phyloP scores from a whole-genome alignment of 2,888 invertebrate species.

The Drepanosiphum platanoidis region DNA sequence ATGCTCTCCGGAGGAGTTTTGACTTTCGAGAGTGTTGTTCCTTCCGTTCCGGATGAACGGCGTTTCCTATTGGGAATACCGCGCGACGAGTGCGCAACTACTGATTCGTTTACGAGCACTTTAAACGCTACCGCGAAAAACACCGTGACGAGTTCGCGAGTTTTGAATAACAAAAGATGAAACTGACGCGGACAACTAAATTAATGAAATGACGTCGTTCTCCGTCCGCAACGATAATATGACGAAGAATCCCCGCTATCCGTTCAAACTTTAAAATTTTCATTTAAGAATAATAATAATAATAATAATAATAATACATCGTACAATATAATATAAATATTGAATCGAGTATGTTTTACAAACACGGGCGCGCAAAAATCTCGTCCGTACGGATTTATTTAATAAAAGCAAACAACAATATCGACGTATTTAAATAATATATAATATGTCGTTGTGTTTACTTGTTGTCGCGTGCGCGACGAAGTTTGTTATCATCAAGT shows the following conservation, averaged over 20 bases:
- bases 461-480: not conserved
- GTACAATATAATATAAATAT: no score
- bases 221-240: no score
- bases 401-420: not conserved
- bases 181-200: no score
- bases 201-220: not conserved
- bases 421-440: no score
- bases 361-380: not conserved
- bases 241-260: not conserved
- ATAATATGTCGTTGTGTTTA: not conserved
- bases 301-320: no score
- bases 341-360: no score
- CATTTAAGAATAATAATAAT: no score
- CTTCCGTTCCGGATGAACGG: not conserved
- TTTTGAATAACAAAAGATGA: not conserved
- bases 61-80: not conserved
- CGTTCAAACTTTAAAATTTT: not conserved
- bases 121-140: not conserved
- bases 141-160: constrained; percentile 14
- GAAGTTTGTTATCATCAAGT: not conserved
- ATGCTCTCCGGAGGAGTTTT: not conserved
- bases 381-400: not conserved
- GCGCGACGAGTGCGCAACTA: not conserved
- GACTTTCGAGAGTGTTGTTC: not conserved
- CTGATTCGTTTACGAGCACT: constrained; percentile 14